Evolutionary conservation across 53 echinoderm and acorn worm genomes (phyloP).

Genomic region (Holothuria leucospilota): DNA sequence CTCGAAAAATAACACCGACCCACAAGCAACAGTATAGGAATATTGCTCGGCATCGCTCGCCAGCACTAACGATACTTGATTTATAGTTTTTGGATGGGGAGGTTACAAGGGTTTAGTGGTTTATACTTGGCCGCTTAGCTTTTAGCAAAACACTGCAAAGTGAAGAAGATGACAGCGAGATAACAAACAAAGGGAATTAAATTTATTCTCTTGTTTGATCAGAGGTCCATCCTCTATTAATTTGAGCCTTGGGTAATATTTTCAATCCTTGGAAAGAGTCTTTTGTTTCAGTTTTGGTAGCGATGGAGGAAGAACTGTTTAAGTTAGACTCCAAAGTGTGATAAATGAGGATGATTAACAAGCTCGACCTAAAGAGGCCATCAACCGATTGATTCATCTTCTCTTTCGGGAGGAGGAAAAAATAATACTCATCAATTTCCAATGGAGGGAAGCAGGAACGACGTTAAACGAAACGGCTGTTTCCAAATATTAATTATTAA

Average conservation of each 20-base stretch:
- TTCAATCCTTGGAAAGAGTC: conserved; percentile 20
- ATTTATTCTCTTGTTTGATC: conserved; percentile 21
- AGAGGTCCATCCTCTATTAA: conserved; percentile 20
- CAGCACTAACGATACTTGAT: not conserved
- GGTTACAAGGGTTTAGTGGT: conserved; percentile 45
- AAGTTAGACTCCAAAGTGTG: conserved; percentile 39
- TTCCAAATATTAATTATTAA: no score
- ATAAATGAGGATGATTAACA: conserved; percentile 34
- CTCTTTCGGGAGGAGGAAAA: not conserved
- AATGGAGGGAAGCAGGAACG: no score
- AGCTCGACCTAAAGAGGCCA: conserved; percentile 11
- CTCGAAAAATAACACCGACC: no score
- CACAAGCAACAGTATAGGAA: no score
- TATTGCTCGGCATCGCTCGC: no score
- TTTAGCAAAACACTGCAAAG: conserved; percentile 47
- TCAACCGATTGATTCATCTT: conserved; percentile 19
- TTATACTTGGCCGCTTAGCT: conserved; percentile 39
- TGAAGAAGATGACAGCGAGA: conserved; percentile 29
- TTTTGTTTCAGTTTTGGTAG: conserved; percentile 28
- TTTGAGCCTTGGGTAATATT: conserved; percentile 39
- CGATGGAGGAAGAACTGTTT: conserved; percentile 10
- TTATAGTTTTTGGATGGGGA: conserved; percentile 1
- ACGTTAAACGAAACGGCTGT: no score
- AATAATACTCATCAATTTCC: not conserved
- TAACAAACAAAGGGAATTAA: conserved; percentile 27